Base-by-base conservation (phyloP, 1,140 invertebrate species). In the Aphelenchoides fujianensis region DNA sequence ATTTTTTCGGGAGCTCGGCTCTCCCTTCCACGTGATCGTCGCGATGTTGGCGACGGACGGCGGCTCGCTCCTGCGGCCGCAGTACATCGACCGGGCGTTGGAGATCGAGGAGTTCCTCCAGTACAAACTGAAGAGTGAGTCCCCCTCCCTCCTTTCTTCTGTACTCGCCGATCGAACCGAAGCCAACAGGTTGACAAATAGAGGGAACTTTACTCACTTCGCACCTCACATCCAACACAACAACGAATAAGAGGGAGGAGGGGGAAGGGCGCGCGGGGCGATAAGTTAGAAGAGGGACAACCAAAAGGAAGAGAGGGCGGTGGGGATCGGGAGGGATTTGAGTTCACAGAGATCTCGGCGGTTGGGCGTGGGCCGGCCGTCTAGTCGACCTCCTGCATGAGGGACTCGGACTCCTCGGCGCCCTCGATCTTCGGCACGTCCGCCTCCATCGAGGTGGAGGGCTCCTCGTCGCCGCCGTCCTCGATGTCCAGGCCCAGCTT, bases 311-410 rank as follows among this genome's bases (percentile, higher is more conserved):
- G n/a, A n/a, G n/a, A n/a, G n/a, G n/a, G n/a, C n/a, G n/a, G n/a
- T n/a, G n/a, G n/a, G n/a, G n/a, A n/a, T n/a, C n/a, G n/a, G n/a
- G n/a, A n/a, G n/a, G n/a, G n/a, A n/a, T n/a, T n/a, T n/a, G n/a
- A n/a, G n/a, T n/a, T n/a, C n/a, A n/a, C n/a, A n/a, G n/a, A n/a
- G n/a, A n/a, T n/a, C n/a, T n/a, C 52, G 27, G 27, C n/a, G n/a
- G n/a, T n/a, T n/a, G n/a, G n/a, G n/a, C n/a, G n/a, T n/a, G n/a
- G n/a, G n/a, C n/a, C n/a, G n/a, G 57, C n/a, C 16, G 37, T 61
- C 81, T 95, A 98, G 89, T 98, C 95, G 72, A 98, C 95, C 89
- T 98, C 95, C 85, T 98, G 95, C 95, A 98, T 98, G 74, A 93
- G 89, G 3, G 92, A 94, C 31, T 92, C 92, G 87, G 97, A 94